Evolutionary conservation across 2,113 vertebrate species (phyloP).

Genomic region (Elephas maximus): DNA sequence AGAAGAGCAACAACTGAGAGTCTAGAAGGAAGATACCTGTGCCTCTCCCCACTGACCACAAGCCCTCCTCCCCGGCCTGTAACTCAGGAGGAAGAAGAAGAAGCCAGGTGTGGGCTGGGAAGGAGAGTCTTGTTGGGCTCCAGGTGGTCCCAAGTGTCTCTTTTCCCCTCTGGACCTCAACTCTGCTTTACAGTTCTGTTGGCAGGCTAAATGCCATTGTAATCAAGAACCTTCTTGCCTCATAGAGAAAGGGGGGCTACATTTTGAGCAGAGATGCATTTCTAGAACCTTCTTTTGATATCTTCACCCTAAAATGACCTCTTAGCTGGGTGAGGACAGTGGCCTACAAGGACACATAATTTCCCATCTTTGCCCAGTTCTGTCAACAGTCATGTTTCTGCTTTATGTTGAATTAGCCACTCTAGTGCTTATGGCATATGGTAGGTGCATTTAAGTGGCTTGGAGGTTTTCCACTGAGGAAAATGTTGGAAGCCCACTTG

Average conservation of each 20-base stretch:
- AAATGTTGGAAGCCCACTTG: background rate
- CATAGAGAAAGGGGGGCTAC: background rate
- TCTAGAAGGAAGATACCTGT: background rate
- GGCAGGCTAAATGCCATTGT: too few species aligned
- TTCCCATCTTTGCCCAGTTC: background rate
- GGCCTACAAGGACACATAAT: background rate
- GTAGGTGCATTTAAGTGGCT: background rate
- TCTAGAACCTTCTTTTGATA: background rate
- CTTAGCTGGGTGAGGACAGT: background rate
- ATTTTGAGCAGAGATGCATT: background rate
- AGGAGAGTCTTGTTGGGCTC: background rate
- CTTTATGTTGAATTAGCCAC: background rate
- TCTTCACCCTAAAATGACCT: background rate
- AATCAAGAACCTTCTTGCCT: background rate
- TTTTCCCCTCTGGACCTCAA: background rate
- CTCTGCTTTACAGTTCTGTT: fast-evolving
- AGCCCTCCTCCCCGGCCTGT: background rate
- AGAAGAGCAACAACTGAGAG: background rate
- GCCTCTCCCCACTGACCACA: background rate
- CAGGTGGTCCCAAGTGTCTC: too few species aligned
- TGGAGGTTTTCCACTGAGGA: background rate
- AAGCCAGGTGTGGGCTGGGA: background rate
- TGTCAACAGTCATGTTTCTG: background rate
- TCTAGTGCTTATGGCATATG: background rate
- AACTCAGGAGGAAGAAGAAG: background rate